Conservation (phyloP, 2,113 vertebrate genomes). For the Ophthalmotilapia sp. region DNA sequence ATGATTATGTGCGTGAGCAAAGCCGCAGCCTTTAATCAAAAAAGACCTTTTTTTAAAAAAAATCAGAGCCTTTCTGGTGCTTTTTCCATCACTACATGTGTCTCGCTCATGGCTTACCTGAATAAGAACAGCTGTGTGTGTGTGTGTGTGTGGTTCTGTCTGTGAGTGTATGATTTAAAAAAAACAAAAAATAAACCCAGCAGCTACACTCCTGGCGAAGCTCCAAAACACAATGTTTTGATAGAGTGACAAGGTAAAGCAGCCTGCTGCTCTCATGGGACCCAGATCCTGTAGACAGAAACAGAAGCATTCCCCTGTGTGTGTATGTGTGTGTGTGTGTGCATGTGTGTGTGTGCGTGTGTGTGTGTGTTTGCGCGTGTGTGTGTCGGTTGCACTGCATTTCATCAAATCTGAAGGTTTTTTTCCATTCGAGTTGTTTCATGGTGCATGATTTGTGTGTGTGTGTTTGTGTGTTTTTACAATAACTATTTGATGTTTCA, state of each 20-base stretch:
- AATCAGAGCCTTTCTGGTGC: background rate
- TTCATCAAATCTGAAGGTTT: background rate
- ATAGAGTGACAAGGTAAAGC: constrained; percentile 9
- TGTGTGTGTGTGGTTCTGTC: background rate
- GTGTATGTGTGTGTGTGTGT: background rate
- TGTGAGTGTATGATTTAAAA: background rate
- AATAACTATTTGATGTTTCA: constrained; percentile 8
- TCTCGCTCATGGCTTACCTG: background rate
- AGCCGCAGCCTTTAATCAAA: background rate
- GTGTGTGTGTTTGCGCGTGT: background rate
- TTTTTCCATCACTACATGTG: background rate
- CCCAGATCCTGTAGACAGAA: background rate
- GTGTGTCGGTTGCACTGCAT: background rate
- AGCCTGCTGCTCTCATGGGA: background rate
- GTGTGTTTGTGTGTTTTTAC: background rate
- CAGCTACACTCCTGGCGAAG: background rate
- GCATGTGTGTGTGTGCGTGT: background rate
- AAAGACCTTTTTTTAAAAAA: background rate
- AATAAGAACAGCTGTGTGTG: background rate
- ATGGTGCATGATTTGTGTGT: background rate
- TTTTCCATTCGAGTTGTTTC: background rate
- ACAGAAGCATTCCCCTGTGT: background rate
- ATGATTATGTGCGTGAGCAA: background rate
- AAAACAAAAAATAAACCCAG: background rate
- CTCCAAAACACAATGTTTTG: constrained; percentile 19